A percentile compares a stretch with the other conserved stretches of the same genome.
These are phyloP conservation scores for Drosophila pallidifrons DNA, from an alignment of 1,140 invertebrate species.

Conservation along the genomic window DNA sequence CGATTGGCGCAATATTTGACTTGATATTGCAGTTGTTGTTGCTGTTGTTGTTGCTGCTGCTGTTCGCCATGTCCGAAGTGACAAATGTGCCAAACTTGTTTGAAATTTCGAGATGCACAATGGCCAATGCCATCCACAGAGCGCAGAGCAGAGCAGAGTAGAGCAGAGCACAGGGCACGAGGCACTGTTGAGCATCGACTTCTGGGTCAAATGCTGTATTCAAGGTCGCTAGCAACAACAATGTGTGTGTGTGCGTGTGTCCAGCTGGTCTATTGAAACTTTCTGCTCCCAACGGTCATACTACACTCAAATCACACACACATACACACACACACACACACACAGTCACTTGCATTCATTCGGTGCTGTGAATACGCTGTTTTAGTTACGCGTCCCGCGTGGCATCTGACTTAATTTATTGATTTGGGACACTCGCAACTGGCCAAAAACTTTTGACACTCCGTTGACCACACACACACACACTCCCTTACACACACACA, in stretches of 20 bases:
- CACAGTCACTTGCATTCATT: neutral
- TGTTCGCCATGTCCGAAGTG: constrained; percentile 44
- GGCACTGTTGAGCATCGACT: constrained; percentile 9
- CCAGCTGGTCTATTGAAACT: constrained; percentile 50
- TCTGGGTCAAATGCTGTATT: constrained; percentile 38
- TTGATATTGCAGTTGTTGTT: constrained; percentile 24
- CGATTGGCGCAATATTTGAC: too few species aligned
- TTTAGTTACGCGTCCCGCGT: constrained; percentile 40
- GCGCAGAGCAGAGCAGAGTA: neutral
- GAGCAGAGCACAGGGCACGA: neutral
- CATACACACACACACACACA: neutral
- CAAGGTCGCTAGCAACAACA: constrained; percentile 51
- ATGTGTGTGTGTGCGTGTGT: neutral
- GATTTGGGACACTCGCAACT: constrained; percentile 50
- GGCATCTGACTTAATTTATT: constrained; percentile 54
- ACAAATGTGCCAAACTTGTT: constrained; percentile 73
- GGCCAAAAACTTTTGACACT: constrained; percentile 18
- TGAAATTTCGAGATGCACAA: constrained; percentile 41
- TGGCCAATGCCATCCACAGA: constrained; percentile 29
- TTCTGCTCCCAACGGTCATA: constrained; percentile 48
- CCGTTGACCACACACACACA: constrained; percentile 1
- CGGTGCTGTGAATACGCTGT: constrained; percentile 26
- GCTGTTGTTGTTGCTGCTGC: constrained; percentile 16
- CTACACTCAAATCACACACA: neutral
- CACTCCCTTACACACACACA: too few species aligned